Evolutionary conservation across 2,113 vertebrate genomes (phyloP), one percentile per base, ranked within the genome.

Genomic region (Cisticola juncidis): DNA sequence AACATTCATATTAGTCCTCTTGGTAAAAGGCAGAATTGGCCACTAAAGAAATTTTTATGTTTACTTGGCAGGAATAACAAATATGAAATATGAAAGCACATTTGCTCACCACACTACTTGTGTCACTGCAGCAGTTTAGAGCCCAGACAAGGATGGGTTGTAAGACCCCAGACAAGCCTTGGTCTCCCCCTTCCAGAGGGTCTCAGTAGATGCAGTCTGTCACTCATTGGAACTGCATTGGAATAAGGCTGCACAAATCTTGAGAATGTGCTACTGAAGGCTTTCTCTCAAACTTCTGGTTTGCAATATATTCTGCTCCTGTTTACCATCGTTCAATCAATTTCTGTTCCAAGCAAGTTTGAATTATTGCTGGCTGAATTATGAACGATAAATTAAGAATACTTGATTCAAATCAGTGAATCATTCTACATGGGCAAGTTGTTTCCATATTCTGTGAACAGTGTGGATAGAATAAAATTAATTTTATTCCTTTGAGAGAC

Each of bases 321-420:
- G 24, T 79, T 95, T 85, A 40, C 53, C 16, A 28, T 60, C 11
- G 4, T 94, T 90, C 87, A 91, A 61, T 77, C 76, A 88, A 83
- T 74, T 94, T 87, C 47, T 89, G 8, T 74, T 91, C 65, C 84
- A 86, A 84, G 61, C 8, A 92, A 90, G n/a, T 82, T 47, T 94
- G 65, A 89, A 94, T 95, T 87, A 91, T 40, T 94, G 24, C 57
- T 90, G 87, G 33, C 28, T 93, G 70, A 81, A 82, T 90, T 93
- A 87, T 57, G 53, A 85, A 76, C 61, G 31, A 76, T 74, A 95
- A 90, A 93, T 96, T 93, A 91, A 36, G 48, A 91, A 85, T 87
- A 71, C 31, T 91, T 84, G 70, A 89, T 94, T 76, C 81, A 91
- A 91, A 93, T 79, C 66, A 90, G 57, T 88, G 92, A 91, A 79